Evolutionary conservation across 2,113 vertebrate genomes (phyloP).

Genomic region (Arvicanthis niloticus): DNA sequence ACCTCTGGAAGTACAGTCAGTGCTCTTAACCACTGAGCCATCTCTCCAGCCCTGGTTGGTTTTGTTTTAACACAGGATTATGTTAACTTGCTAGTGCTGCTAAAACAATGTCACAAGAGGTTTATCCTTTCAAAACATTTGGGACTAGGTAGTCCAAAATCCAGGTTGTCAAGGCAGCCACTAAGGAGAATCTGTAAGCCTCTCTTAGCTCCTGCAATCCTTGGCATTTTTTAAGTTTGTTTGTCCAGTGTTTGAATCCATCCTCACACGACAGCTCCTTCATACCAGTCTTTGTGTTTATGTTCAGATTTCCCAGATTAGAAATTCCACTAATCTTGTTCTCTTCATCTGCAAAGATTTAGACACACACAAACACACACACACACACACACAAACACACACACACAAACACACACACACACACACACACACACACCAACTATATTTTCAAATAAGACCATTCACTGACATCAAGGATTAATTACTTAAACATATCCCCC

Average conservation of each 20-base stretch:
- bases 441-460: background rate
- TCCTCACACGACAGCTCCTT: background rate
- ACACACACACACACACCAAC: background rate
- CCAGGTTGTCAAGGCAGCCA: background rate
- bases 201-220: background rate
- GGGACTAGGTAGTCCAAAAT: background rate
- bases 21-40: no score
- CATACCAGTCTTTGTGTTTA: background rate
- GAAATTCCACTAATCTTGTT: background rate
- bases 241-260: background rate
- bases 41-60: no score
- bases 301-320: background rate
- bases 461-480: background rate
- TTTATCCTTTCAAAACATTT: background rate
- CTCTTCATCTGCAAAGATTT: background rate
- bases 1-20: no score
- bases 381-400: no score
- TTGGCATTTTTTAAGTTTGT: background rate
- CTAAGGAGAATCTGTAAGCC: background rate
- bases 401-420: no score
- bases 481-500: background rate
- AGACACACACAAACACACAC: background rate
- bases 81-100: background rate
- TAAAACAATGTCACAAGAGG: background rate
- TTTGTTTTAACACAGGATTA: background rate